Conservation (phyloP, 2,888 invertebrate species). For the Vesta saturnalis region DNA sequence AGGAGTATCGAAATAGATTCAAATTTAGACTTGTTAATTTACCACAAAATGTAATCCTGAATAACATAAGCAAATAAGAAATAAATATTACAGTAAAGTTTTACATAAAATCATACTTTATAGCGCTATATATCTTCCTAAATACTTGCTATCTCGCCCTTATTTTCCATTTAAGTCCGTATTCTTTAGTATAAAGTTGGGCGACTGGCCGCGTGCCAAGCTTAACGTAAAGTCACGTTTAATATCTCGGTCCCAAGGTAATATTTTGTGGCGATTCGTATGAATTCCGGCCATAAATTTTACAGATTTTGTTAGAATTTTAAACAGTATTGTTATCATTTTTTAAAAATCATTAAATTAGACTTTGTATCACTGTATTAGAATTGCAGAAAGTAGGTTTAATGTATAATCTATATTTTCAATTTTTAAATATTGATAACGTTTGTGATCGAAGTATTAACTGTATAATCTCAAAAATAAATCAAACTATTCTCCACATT, state of each 20-base stretch:
- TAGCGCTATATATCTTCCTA: constrained; percentile 53
- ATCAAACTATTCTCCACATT: no score
- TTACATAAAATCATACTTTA: constrained; percentile 52
- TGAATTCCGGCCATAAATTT: constrained; percentile 56
- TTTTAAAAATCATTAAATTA: constrained; percentile 4
- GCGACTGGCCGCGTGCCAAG: constrained; percentile 49
- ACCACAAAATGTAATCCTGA: constrained; percentile 6
- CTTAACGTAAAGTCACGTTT: constrained; percentile 54
- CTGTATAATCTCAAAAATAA: no score
- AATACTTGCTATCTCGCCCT: constrained; percentile 55
- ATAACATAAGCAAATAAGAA: constrained; percentile 40
- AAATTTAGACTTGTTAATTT: no score
- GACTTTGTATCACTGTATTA: background rate
- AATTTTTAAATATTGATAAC: no score
- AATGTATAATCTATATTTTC: no score
- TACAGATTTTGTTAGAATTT: constrained; percentile 52
- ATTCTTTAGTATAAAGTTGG: constrained; percentile 46
- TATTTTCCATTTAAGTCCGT: constrained; percentile 55
- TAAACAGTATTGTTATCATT: constrained; percentile 39
- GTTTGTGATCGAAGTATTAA: no score
- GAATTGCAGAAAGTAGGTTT: no score
- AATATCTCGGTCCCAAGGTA: constrained; percentile 53
- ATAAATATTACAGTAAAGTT: constrained; percentile 55
- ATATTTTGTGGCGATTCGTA: constrained; percentile 56
- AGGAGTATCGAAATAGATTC: no score